Conservation (phyloP, 2,113 vertebrate genomes). For the Brienomyrus longianalis region DNA sequence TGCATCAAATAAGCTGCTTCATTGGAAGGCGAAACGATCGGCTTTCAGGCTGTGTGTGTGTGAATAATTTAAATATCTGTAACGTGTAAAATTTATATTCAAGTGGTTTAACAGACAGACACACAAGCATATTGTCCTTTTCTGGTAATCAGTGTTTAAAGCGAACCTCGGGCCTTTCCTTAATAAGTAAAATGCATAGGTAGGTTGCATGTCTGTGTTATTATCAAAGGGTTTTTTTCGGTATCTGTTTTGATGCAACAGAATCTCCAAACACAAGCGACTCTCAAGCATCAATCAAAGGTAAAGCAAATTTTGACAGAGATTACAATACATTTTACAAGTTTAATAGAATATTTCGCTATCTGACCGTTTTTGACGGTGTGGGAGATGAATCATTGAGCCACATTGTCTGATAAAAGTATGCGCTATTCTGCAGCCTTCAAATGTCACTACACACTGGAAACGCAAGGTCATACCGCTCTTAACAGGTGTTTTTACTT, state of each 20-base stretch:
- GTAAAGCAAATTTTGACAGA: not conserved
- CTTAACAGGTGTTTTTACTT: conserved; percentile 5
- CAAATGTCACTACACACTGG: not conserved
- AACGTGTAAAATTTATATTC: not conserved
- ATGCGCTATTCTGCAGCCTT: not conserved
- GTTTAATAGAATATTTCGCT: not conserved
- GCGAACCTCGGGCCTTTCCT: not conserved
- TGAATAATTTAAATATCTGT: not conserved
- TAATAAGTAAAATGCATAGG: not conserved
- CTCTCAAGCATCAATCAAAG: not conserved
- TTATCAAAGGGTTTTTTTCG: not conserved
- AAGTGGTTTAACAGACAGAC: not conserved
- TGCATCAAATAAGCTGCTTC: not conserved
- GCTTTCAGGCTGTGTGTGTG: not conserved
- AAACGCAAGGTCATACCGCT: conserved; percentile 8
- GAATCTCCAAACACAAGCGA: not conserved
- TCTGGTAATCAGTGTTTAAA: not conserved
- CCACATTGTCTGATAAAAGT: conserved; percentile 9
- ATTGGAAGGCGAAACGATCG: no score
- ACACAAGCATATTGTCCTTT: not conserved
- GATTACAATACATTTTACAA: not conserved
- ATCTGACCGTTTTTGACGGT: conserved; percentile 4
- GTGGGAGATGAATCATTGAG: not conserved
- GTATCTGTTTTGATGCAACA: not conserved
- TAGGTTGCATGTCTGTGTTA: not conserved